These are phyloP conservation scores for Lethrus apterus DNA, from an alignment of 1,140 invertebrate species.

Conservation along the genomic window DNA sequence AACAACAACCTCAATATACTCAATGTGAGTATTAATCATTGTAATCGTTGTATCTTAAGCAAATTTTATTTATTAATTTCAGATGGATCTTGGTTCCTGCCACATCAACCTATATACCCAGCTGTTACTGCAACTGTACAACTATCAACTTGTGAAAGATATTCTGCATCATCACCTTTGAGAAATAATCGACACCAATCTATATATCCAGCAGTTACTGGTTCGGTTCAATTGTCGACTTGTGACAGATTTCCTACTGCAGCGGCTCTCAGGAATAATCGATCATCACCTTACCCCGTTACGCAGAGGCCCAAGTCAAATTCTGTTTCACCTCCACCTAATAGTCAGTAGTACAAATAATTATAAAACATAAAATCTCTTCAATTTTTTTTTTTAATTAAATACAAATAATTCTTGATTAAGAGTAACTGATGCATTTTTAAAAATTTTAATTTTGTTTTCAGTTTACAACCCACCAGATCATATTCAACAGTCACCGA, in stretches of 20 bases:
- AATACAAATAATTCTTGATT: no score
- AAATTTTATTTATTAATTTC: slow-evolving; percentile 10
- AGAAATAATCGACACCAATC: slow-evolving; percentile 25
- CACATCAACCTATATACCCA: slow-evolving; percentile 40
- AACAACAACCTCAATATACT: slow-evolving; percentile 35
- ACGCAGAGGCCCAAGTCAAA: slow-evolving; percentile 34
- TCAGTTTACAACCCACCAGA: slow-evolving; percentile 39
- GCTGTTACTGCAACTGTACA: slow-evolving; percentile 26
- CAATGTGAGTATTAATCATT: slow-evolving; percentile 32
- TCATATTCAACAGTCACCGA: slow-evolving; percentile 35
- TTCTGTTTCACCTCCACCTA: slow-evolving; percentile 36
- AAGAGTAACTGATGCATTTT: not conserved
- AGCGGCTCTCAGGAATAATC: slow-evolving; percentile 24
- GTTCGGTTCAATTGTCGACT: slow-evolving; percentile 14
- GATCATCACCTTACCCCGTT: slow-evolving; percentile 37
- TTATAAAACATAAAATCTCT: not conserved
- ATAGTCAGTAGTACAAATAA: slow-evolving; percentile 28
- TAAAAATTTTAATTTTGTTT: slow-evolving; percentile 14
- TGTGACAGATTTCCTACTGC: slow-evolving; percentile 27
- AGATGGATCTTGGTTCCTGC: slow-evolving; percentile 42
- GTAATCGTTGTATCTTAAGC: no score
- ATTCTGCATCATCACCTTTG: slow-evolving; percentile 19
- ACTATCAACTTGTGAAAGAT: slow-evolving; percentile 32
- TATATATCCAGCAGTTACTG: not conserved
- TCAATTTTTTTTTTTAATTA: no score